Conservation (phyloP, 2,797 vertebrate species). For the Danio tinwini region DNA sequence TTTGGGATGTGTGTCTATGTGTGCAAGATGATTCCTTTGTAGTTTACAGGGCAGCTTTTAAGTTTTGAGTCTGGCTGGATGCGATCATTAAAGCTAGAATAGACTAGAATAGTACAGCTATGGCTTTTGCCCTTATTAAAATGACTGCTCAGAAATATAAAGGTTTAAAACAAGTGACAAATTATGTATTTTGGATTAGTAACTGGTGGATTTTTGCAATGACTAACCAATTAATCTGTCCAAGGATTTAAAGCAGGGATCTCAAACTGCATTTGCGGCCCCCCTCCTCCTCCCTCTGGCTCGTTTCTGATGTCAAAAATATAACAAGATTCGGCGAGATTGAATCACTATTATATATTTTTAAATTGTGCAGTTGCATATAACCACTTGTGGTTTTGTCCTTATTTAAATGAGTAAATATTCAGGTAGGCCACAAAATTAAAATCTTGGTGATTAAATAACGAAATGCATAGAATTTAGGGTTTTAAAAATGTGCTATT, state of each 20-base stretch:
- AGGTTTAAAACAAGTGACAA: neutral
- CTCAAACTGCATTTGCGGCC: too few relatives aligned
- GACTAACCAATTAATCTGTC: neutral
- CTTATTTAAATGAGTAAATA: neutral
- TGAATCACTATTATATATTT: too few relatives aligned
- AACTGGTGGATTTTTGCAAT: slow-evolving; percentile 2
- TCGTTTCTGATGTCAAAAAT: too few relatives aligned
- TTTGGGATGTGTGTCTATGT: slow-evolving; percentile 11
- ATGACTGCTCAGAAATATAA: neutral
- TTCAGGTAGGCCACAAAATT: neutral
- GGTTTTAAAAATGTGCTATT: neutral
- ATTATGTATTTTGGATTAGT: neutral
- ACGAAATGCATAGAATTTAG: too few relatives aligned
- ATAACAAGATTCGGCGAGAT: too few relatives aligned
- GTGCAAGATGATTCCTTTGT: slow-evolving; percentile 37
- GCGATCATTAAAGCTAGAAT: slow-evolving; percentile 13
- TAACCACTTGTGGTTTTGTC: too few relatives aligned
- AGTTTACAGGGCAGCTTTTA: slow-evolving; percentile 47
- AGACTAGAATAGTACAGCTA: slow-evolving; percentile 5
- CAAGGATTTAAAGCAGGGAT: too few relatives aligned
- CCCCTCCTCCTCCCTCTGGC: too few relatives aligned
- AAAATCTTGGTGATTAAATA: neutral
- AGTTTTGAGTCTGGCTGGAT: neutral
- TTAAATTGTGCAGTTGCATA: too few relatives aligned
- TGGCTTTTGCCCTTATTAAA: slow-evolving; percentile 23